phyloP scores from a whole-genome alignment of 1,140 invertebrate species.

The Microvelia longipes region DNA sequence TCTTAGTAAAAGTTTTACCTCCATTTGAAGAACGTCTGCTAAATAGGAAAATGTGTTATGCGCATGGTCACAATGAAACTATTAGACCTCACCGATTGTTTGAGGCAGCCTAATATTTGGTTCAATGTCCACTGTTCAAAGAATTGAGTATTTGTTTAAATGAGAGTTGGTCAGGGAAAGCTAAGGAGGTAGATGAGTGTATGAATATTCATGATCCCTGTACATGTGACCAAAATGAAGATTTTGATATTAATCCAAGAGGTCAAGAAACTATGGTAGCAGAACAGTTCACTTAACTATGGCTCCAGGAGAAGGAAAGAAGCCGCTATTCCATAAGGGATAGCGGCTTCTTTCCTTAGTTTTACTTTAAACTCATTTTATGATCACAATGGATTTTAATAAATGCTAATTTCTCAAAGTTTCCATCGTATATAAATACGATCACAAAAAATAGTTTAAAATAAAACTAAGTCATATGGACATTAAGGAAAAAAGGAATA shows the following conservation, averaged over 20 bases:
- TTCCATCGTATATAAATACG: too few species aligned
- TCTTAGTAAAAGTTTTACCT: not conserved
- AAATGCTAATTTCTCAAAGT: too few species aligned
- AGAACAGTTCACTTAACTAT: not conserved
- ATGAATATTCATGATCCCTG: not conserved
- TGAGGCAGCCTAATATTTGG: not conserved
- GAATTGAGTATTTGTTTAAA: not conserved
- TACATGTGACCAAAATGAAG: not conserved
- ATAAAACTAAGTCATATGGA: not conserved
- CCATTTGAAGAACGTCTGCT: not conserved
- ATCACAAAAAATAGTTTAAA: not conserved
- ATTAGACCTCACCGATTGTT: not conserved
- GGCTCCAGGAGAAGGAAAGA: not conserved
- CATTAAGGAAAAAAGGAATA: not conserved
- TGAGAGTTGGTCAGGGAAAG: not conserved
- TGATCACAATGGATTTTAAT: too few species aligned
- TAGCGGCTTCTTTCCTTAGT: too few species aligned
- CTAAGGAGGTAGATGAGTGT: not conserved
- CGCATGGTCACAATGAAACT: not conserved
- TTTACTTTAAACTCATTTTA: too few species aligned
- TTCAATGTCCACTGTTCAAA: not conserved
- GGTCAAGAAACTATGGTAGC: not conserved
- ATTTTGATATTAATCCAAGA: not conserved
- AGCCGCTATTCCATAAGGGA: not conserved
- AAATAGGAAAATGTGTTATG: not conserved